Base-by-base conservation (phyloP, 2,797 vertebrate genomes). In the Argyrosomus regius region DNA sequence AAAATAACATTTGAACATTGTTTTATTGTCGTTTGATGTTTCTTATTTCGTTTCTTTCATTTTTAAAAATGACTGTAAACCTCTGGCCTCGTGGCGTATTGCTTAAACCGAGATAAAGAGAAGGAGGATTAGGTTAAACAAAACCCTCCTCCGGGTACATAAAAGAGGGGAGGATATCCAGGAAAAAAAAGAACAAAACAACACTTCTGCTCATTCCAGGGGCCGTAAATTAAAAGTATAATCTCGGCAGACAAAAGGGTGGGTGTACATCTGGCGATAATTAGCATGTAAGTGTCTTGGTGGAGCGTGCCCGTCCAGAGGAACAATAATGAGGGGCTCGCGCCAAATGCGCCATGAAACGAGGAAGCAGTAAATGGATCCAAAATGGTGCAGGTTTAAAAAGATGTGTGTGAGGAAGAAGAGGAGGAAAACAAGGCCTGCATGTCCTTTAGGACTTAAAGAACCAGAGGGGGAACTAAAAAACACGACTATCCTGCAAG, bases 231-330 rank as follows among this genome's bases (percentile, higher is more conserved):
- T 72, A 72, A 84, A 89, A 77, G 75, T 75, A 61, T 54, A 87
- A 83, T 81, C 78, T 83, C 18, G 0, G 26, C 49, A 69, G 80
- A 95, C 93, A 94, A 94, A 90, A 72, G 88, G 49, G 73, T 75
- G 83, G 79, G 78, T 72, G 91, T 89, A 80, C 94, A 95, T 95
- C 94, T 96, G 94, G 83, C 90, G 80, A 84, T 94, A 92, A 95
- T 95, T 91, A 93, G 87, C 93, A 83, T 91, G 80, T 82, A 92
- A 94, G 93, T 88, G 91, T 92, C 78, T 90, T 67, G n/a, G 75
- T 17, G 80, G 86, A 86, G 81, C 83, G 87, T 90, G 91, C 72
- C 87, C 75, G 78, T 3, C 31, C 20, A 45, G 24, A 65, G 59
- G 2, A 3, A 81, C 79, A 72, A 86, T 82, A 48, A 86, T 16